phyloP scores from a whole-genome alignment of 2,888 invertebrate species.

The Cheilosia soror region DNA sequence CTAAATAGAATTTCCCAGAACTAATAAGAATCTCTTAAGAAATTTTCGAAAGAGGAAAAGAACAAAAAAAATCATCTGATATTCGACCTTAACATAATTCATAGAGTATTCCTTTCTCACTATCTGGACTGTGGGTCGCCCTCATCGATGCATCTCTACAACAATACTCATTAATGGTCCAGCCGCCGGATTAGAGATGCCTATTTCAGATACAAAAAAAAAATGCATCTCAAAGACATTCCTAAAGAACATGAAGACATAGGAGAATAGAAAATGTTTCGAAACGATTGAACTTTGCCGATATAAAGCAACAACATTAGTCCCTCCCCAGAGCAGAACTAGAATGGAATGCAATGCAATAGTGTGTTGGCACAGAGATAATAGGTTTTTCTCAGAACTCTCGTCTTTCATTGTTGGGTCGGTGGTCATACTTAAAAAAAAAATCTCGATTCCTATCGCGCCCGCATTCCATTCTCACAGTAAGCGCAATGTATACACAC shows the following conservation, averaged over 20 bases:
- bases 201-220: constrained; percentile 58
- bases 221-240: constrained; percentile 42
- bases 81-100: constrained; percentile 75
- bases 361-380: constrained; percentile 42
- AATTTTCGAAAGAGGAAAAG: constrained; percentile 15
- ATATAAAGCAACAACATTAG: constrained; percentile 32
- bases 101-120: constrained; percentile 55
- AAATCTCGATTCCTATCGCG: constrained; percentile 63
- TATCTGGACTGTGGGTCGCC: constrained; percentile 27
- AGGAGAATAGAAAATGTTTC: constrained; percentile 33
- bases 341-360: constrained; percentile 59
- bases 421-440: constrained; percentile 67
- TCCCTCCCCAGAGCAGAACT: constrained; percentile 8
- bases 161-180: constrained; percentile 68
- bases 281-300: constrained; percentile 72
- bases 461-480: constrained; percentile 75
- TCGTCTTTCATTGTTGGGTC: constrained; percentile 75
- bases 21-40: constrained; percentile 49
- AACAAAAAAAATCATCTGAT: constrained; percentile 60
- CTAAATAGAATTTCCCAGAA: constrained; percentile 66
- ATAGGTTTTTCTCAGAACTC: constrained; percentile 71
- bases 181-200: constrained; percentile 66
- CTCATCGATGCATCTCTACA: constrained; percentile 23
- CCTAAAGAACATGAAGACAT: constrained; percentile 37
- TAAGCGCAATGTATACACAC: constrained; percentile 54